Base-by-base conservation (phyloP, 2,113 vertebrate species). In the Polypterus bichir region DNA sequence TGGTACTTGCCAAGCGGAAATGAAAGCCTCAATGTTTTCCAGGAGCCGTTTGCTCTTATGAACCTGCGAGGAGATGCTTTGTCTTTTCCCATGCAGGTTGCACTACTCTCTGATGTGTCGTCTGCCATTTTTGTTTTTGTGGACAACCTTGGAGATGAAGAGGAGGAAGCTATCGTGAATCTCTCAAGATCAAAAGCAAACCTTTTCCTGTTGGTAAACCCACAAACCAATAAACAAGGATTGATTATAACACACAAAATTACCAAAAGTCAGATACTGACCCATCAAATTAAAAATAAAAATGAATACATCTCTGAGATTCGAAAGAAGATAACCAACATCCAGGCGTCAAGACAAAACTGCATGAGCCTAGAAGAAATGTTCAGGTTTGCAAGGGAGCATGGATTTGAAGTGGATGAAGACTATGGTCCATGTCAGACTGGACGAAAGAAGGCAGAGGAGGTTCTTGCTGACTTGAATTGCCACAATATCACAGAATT, bases 51-150 rank as follows among this genome's bases (percentile, higher is more conserved):
- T 53, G 48, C 65, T 57, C 51, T 66, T 44, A 53, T 62, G 5
- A 66, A 66, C 49, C 65, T 66, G 47, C 65, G 54, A 46, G 65
- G 65, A 0, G 60, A 62, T 51, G 59, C 54, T 56, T 10, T 11
- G 10, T 8, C 27, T 9, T 45, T 53, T 45, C 59, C 11, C 7
- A 47, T 10, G 27, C 48, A 63, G 7, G 45, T 81, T 61, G 27
- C 61, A 8, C 6, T 63, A 58, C 58, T 49, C 59, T 8, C 10
- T 48, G 7, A 6, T 10, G 51, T 11, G 9, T 27, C 27, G 2
- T n/a, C 48, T 6, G 7, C 44, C 46, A 6, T 49, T 5, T 61
- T 49, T 4, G 44, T 61, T 45, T 53, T 48, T 55, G 69, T 68
- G 5, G 76, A 61, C 4, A 9, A 44, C 51, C 11, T 60, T 9